Base-by-base conservation (phyloP, 2,797 vertebrate genomes). In the Arctocebus calabarensis region DNA sequence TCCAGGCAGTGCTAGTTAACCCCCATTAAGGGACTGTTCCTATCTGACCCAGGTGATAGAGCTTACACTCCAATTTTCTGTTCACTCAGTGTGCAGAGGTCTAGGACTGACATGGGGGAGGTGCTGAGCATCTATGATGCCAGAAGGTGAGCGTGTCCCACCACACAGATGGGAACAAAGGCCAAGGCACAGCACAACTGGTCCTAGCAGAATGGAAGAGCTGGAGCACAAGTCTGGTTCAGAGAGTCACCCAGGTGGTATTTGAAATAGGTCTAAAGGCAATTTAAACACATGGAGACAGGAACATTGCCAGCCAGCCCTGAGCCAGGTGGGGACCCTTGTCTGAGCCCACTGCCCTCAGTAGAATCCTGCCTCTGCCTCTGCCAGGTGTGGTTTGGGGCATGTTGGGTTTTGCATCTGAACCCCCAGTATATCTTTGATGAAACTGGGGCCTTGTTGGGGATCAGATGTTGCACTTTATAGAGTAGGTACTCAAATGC, bases 211-310 rank as follows among this genome's bases (percentile, higher is more conserved):
- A n/a, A 5, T 5, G 52, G 79, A 73, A 29, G 5, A 2, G 59
- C 40, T 25, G 10, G 13, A 37, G 1, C 82, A 64, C 1, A 2
- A 0, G 12, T 27, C 25, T 16, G 22, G 57, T 22, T 12, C 16
- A 3, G 32, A 52, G 68, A 40, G 34, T 43, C 4, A 4, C 25
- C 43, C 23, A 7, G 66, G 45, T 1, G 3, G n/a, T 2, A 0
- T 57, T 12, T 7, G 20, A 27, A 52, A 19, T 40, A 48, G 68
- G 25, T 4, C 13, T 19, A 45, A 45, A 27, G 27, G 66, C 0
- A 7, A 13, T 29, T 22, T 29, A 25, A 23, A 64, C 0, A 1
- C 0, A 0, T 11, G 37, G 32, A 45, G 10, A 40, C 27, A 3
- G 13, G 32, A 22, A 13, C 3, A 13, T 52, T 2, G 20, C 74